phyloP scores from a whole-genome alignment of 2,797 vertebrate genomes.

The Xerus rutilus region DNA sequence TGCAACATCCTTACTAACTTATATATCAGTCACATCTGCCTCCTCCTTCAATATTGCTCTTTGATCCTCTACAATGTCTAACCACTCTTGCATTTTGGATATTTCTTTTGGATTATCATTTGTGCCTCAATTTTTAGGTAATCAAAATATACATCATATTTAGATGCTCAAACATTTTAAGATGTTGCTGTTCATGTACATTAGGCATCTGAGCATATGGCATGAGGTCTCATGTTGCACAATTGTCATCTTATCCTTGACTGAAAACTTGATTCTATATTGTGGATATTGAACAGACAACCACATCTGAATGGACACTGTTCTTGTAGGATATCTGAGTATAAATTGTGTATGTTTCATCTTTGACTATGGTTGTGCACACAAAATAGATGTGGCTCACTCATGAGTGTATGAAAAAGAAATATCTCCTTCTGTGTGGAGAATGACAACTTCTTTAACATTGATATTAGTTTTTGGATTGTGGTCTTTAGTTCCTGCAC shows the following conservation, averaged over 20 bases:
- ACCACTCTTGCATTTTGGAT: neutral
- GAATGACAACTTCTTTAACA: neutral
- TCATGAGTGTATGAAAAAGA: neutral
- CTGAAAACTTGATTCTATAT: constrained; percentile 35
- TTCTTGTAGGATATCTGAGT: neutral
- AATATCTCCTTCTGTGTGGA: neutral
- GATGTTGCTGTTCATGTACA: neutral
- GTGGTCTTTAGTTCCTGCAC: neutral
- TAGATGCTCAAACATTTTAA: neutral
- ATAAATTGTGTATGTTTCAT: neutral
- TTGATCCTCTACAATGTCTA: neutral
- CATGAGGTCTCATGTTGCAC: neutral
- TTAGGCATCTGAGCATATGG: neutral
- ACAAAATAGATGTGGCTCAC: neutral
- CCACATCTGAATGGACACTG: neutral
- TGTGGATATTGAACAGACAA: neutral
- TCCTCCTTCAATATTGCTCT: neutral
- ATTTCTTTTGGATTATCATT: neutral
- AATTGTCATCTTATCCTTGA: neutral
- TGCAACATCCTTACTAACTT: neutral
- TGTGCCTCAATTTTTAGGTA: neutral
- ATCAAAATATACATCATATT: neutral
- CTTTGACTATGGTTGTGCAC: neutral
- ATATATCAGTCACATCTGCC: neutral
- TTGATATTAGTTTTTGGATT: constrained; percentile 24